phyloP scores from a whole-genome alignment of 2,888 invertebrate genomes.

The Strigamia crassipes region DNA sequence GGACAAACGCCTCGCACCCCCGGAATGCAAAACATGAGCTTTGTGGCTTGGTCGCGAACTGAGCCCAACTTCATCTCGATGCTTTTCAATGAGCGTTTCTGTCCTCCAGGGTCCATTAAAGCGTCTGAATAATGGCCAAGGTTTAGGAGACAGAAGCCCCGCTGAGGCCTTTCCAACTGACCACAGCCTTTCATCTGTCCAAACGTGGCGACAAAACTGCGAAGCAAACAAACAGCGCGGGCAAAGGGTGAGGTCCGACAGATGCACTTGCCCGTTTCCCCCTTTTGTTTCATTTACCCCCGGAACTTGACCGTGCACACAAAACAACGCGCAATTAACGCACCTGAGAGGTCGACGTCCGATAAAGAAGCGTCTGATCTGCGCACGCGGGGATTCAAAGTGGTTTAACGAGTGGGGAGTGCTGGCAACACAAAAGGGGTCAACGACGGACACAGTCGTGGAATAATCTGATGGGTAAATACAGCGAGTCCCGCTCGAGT shows the following conservation, averaged over 20 bases:
- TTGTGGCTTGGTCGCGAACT: slow-evolving; percentile 26
- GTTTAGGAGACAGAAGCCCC: slow-evolving; percentile 40
- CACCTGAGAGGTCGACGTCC: neutral
- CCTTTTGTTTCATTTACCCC: neutral
- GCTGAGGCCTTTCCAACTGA: slow-evolving; percentile 42
- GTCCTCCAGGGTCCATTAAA: slow-evolving; percentile 42
- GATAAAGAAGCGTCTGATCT: neutral
- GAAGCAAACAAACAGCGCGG: neutral
- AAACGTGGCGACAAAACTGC: slow-evolving; percentile 34
- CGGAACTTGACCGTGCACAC: neutral
- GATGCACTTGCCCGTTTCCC: neutral
- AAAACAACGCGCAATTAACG: neutral
- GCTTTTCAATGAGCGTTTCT: slow-evolving; percentile 39
- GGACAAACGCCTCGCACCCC: slow-evolving; percentile 16
- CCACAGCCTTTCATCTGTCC: slow-evolving; percentile 42
- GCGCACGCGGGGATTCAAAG: neutral
- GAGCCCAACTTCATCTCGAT: slow-evolving; percentile 40
- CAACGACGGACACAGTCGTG: neutral
- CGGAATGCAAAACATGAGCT: slow-evolving; percentile 40
- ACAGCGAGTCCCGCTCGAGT: neutral
- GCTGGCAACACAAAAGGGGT: neutral
- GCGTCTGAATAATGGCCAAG: slow-evolving; percentile 34
- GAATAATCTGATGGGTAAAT: neutral
- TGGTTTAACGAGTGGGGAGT: slow-evolving; percentile 23
- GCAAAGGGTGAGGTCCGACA: neutral